These are phyloP conservation scores for Phyto melanocephala DNA, from an alignment of 2,888 invertebrate genomes.

Conservation along the genomic window DNA sequence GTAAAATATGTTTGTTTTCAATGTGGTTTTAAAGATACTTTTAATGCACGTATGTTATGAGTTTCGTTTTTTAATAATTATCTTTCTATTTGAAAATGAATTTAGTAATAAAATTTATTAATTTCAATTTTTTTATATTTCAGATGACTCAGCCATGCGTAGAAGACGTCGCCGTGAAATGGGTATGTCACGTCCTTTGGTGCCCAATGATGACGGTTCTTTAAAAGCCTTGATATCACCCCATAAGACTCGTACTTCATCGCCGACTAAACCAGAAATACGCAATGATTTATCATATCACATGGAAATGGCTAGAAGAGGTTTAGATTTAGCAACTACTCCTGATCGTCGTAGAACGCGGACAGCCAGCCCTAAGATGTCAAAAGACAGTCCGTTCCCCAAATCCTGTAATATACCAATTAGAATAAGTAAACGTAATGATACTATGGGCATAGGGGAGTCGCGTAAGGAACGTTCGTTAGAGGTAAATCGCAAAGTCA, in stretches of 20 bases:
- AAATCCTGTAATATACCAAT: constrained; percentile 68
- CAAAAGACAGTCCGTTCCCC: constrained; percentile 53
- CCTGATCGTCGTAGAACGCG: constrained; percentile 69
- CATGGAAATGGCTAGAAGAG: constrained; percentile 72
- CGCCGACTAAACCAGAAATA: constrained; percentile 59
- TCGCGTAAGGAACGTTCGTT: constrained; percentile 69
- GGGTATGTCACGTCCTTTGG: constrained; percentile 75
- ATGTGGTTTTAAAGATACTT: constrained; percentile 56
- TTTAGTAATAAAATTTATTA: not conserved
- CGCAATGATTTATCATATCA: constrained; percentile 71
- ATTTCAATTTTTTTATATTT: not conserved
- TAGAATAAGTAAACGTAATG: constrained; percentile 67
- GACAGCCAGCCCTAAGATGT: constrained; percentile 63
- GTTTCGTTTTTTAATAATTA: not conserved
- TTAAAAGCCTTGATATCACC: constrained; percentile 74
- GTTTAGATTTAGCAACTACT: constrained; percentile 67
- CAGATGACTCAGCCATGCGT: constrained; percentile 78
- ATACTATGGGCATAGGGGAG: constrained; percentile 67
- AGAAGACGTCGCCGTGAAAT: constrained; percentile 77
- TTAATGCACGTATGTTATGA: constrained; percentile 53
- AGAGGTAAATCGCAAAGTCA: constrained; percentile 75
- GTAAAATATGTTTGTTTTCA: constrained; percentile 70
- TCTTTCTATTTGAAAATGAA: no score
- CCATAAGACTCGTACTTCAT: constrained; percentile 65
- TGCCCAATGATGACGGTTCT: constrained; percentile 74